Conservation (phyloP, 2,797 vertebrate species). For the Balearica regulorum region DNA sequence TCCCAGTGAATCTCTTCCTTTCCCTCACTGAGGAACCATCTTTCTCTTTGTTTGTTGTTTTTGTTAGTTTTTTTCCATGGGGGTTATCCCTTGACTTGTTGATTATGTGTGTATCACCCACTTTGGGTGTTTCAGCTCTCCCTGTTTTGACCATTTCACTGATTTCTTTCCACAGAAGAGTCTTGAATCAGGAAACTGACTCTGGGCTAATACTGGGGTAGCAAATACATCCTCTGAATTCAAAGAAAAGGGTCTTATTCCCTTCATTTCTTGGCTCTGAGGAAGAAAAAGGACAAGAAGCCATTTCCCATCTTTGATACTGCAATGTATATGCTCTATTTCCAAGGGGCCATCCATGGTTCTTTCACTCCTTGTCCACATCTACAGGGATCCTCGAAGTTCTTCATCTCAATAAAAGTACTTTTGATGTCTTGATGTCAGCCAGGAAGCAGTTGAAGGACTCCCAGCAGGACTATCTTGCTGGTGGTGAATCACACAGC, state of each 20-base stretch:
- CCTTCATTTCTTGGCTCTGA: neutral
- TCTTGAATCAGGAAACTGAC: neutral
- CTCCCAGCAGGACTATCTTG: neutral
- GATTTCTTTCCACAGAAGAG: neutral
- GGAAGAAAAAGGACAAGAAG: neutral
- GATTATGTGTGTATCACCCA: neutral
- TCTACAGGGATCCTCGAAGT: neutral
- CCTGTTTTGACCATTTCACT: neutral
- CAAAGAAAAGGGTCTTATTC: neutral
- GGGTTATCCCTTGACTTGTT: neutral
- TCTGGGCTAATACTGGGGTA: neutral
- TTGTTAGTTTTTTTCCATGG: neutral
- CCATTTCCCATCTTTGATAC: rapidly evolving
- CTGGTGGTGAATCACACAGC: neutral
- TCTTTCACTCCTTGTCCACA: rapidly evolving
- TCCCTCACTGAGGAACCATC: rapidly evolving
- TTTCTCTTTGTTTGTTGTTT: neutral
- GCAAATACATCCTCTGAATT: neutral
- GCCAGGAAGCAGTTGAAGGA: neutral
- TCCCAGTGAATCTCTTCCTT: neutral
- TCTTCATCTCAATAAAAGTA: neutral
- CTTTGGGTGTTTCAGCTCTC: neutral
- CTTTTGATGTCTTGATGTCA: neutral
- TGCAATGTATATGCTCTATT: neutral
- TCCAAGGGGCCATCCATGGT: rapidly evolving